These are phyloP conservation scores for Myotis planiceps DNA, from an alignment of 2,797 vertebrate species.

Conservation along the genomic window DNA sequence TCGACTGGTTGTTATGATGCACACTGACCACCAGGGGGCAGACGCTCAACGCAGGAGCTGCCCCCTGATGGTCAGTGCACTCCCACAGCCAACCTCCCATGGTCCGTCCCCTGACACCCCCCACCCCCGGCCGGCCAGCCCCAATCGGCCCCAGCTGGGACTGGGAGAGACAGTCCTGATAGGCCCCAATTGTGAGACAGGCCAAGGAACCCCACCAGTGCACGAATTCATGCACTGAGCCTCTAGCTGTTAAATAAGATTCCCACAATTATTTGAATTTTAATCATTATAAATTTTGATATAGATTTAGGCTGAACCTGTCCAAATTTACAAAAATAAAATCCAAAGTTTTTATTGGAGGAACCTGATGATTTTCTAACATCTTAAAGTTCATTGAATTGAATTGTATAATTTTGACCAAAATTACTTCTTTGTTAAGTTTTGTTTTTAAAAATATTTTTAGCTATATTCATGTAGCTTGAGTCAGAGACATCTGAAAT, in stretches of 20 bases:
- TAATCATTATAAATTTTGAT: background rate
- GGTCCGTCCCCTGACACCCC: too few relatives aligned
- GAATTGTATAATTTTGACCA: background rate
- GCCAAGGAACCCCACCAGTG: too few relatives aligned
- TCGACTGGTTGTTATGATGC: too few relatives aligned
- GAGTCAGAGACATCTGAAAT: background rate
- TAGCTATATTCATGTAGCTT: background rate
- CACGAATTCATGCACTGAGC: too few relatives aligned
- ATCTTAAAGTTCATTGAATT: background rate
- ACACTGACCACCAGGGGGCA: too few relatives aligned
- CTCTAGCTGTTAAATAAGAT: background rate
- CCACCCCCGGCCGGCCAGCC: rapidly evolving
- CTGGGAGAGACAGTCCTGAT: too few relatives aligned
- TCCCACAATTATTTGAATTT: background rate
- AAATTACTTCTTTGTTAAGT: background rate
- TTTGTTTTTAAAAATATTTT: background rate
- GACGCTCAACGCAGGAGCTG: too few relatives aligned
- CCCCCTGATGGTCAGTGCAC: too few relatives aligned
- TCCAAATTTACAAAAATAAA: background rate
- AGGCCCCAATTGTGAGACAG: too few relatives aligned
- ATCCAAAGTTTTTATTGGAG: background rate
- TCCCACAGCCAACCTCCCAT: too few relatives aligned
- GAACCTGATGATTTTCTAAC: background rate
- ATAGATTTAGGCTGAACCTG: background rate
- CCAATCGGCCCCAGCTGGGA: too few relatives aligned